These are phyloP conservation scores for Elysia crispata DNA, from an alignment of 2,888 invertebrate genomes.

Conservation along the genomic window DNA sequence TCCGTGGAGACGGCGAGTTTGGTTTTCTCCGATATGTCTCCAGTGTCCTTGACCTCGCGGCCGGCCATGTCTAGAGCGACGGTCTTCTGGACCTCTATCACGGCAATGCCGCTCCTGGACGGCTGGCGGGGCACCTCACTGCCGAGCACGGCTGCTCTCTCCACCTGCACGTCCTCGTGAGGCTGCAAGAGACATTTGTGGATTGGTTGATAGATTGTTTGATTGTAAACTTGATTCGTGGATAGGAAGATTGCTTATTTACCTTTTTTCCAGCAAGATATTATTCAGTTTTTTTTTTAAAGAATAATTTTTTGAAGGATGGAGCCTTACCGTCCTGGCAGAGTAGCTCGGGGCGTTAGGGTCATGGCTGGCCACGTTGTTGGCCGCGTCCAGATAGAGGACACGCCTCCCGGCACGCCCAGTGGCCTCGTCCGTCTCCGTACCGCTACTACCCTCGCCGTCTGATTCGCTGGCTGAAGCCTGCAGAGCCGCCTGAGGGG, in stretches of 20 bases:
- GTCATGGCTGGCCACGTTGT: slow-evolving; percentile 43
- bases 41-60: slow-evolving; percentile 48
- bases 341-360: no score
- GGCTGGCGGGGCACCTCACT: neutral
- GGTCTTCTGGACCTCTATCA: slow-evolving; percentile 69
- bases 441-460: slow-evolving; percentile 44
- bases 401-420: slow-evolving; percentile 53
- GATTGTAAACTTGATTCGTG: no score
- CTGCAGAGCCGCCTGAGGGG: slow-evolving; percentile 31
- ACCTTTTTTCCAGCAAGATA: no score
- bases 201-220: no score
- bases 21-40: slow-evolving; percentile 57
- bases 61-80: slow-evolving; percentile 61
- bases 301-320: no score
- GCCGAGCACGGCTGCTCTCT: neutral
- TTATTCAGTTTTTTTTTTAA: no score
- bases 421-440: slow-evolving; percentile 41
- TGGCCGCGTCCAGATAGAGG: slow-evolving; percentile 62
- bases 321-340: no score
- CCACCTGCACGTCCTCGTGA: neutral
- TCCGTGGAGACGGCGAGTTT: slow-evolving; percentile 63
- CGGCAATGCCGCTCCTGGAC: slow-evolving; percentile 50
- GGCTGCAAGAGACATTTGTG: no score
- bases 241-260: no score
- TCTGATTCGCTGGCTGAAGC: slow-evolving; percentile 55